phyloP scores from a whole-genome alignment of 1,140 invertebrate genomes.

The Drosophila hydei region DNA sequence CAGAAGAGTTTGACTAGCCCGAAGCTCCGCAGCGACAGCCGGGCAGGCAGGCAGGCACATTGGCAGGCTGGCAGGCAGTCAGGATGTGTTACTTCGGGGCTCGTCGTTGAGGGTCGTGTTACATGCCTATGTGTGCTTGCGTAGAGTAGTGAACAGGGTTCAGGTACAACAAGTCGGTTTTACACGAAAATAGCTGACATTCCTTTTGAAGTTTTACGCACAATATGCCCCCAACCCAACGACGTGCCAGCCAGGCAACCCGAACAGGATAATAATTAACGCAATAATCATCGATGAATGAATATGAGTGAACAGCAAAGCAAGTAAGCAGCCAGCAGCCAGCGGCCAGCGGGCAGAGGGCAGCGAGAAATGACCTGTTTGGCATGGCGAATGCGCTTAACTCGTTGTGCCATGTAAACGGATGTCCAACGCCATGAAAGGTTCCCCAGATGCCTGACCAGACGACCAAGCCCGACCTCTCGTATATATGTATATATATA shows the following conservation, averaged over 20 bases:
- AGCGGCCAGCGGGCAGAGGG: conserved; percentile 1
- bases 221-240: conserved; percentile 55
- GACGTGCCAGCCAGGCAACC: conserved; percentile 14
- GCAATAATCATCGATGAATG: conserved; percentile 83
- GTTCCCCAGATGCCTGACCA: conserved; percentile 12
- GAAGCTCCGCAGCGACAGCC: conserved; percentile 6
- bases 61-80: conserved; percentile 5
- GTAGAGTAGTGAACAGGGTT: conserved; percentile 13
- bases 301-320: conserved; percentile 17
- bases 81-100: conserved; percentile 43
- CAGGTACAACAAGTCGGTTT: conserved; percentile 43
- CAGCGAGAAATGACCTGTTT: conserved; percentile 52
- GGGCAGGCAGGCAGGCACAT: neutral
- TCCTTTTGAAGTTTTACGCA: conserved; percentile 83
- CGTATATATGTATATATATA: too few species aligned
- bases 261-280: conserved; percentile 79
- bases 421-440: conserved; percentile 25
- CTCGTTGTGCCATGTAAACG: conserved; percentile 55
- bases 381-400: conserved; percentile 74
- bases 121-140: conserved; percentile 32
- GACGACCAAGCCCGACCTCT: neutral
- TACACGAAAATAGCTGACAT: conserved; percentile 77
- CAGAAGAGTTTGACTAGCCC: conserved; percentile 14
- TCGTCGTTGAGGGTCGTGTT: conserved; percentile 32
- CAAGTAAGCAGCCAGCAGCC: conserved; percentile 7